These are phyloP conservation scores for Hyalella azteca DNA, from an alignment of 2,888 invertebrate species.

Conservation along the genomic window DNA sequence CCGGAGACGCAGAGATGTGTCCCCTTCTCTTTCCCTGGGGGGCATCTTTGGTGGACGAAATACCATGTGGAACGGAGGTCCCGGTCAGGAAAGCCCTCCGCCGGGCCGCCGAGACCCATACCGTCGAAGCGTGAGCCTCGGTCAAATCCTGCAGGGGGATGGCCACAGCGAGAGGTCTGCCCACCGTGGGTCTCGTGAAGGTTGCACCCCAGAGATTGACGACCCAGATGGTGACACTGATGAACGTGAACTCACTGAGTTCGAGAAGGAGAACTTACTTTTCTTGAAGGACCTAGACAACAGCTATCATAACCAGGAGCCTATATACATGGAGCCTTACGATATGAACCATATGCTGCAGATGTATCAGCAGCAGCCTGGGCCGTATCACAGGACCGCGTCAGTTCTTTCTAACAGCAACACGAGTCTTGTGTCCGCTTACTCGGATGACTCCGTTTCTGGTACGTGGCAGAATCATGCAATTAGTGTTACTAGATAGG, in stretches of 20 bases:
- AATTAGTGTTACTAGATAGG: no score
- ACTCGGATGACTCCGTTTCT: constrained; percentile 51
- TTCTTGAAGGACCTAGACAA: constrained; percentile 48
- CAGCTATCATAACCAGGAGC: constrained; percentile 46
- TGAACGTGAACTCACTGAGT: constrained; percentile 46
- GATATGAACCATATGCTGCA: background rate
- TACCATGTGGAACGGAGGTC: constrained; percentile 10
- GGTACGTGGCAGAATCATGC: background rate
- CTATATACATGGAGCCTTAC: constrained; percentile 27
- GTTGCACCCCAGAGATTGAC: background rate
- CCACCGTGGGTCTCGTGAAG: background rate
- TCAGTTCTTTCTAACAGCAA: constrained; percentile 42
- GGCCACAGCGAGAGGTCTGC: background rate
- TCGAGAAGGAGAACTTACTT: constrained; percentile 51
- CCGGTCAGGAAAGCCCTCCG: constrained; percentile 25
- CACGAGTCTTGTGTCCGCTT: constrained; percentile 44
- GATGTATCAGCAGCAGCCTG: background rate
- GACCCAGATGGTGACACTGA: constrained; percentile 20
- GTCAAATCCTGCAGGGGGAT: constrained; percentile 43
- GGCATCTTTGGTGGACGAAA: constrained; percentile 14
- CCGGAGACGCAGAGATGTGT: background rate
- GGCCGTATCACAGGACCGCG: constrained; percentile 15
- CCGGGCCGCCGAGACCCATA: constrained; percentile 32
- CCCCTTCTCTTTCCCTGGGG: constrained; percentile 26
- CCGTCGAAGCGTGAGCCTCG: constrained; percentile 45